These are phyloP conservation scores for Myodes glareolus DNA, from an alignment of 2,113 vertebrate species.

Conservation along the genomic window DNA sequence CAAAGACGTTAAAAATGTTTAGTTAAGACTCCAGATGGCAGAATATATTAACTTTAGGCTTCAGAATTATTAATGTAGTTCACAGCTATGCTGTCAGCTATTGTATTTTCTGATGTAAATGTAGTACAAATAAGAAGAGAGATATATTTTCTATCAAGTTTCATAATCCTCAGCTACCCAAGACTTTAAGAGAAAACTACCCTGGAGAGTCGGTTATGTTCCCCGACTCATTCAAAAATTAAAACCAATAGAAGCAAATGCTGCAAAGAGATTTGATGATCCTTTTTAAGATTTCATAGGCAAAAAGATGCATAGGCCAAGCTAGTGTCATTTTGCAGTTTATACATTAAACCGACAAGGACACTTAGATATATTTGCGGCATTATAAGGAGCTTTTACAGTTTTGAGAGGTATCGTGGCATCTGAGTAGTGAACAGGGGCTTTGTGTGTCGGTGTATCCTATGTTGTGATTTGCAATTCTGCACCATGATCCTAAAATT, in stretches of 20 bases:
- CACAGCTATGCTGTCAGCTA: slow-evolving; percentile 48
- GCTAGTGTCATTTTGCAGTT: slow-evolving; percentile 11
- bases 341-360: slow-evolving; percentile 45
- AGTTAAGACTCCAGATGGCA: slow-evolving; percentile 71
- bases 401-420: neutral
- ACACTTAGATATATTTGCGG: slow-evolving; percentile 33
- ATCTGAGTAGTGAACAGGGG: slow-evolving; percentile 20
- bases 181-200: slow-evolving; percentile 62
- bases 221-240: slow-evolving; percentile 41
- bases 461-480: neutral
- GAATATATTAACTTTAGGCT: slow-evolving; percentile 76
- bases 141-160: slow-evolving; percentile 49
- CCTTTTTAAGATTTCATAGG: slow-evolving; percentile 53
- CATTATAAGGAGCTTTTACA: slow-evolving; percentile 48
- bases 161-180: slow-evolving; percentile 60
- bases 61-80: slow-evolving; percentile 74
- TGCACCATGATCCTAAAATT: neutral
- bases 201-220: slow-evolving; percentile 35
- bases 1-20: slow-evolving; percentile 69
- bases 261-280: slow-evolving; percentile 16
- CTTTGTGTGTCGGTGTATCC: slow-evolving; percentile 44
- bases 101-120: slow-evolving; percentile 61
- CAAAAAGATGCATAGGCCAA: slow-evolving; percentile 49
- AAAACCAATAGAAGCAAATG: slow-evolving; percentile 60
- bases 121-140: slow-evolving; percentile 51